phyloP scores from a whole-genome alignment of 2,797 vertebrate species.

The Tympanoctomys barrerae region DNA sequence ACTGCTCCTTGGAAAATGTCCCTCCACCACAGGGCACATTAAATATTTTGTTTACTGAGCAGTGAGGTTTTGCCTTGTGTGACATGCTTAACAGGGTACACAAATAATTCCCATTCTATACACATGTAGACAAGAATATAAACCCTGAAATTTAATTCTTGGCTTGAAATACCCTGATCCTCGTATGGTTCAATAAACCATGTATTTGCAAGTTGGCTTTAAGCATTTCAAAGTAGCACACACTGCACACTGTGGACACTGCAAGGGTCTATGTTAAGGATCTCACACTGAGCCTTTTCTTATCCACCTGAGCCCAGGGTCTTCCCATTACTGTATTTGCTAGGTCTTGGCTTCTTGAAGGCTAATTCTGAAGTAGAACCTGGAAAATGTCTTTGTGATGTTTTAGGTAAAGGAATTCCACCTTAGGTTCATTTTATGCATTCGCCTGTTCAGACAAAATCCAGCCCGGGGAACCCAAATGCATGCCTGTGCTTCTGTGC shows the following conservation, averaged over 20 bases:
- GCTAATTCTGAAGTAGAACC: neutral
- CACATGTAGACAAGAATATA: fast-evolving
- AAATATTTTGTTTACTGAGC: fast-evolving
- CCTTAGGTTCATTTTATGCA: neutral
- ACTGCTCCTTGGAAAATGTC: no score
- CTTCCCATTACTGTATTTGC: no score
- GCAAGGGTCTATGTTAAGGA: neutral
- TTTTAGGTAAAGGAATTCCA: no score
- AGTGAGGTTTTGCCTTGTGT: neutral
- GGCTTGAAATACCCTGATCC: neutral
- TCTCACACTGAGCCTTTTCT: neutral
- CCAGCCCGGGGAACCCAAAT: neutral
- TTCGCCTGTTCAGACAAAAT: neutral
- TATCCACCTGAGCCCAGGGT: no score
- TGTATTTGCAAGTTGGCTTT: neutral
- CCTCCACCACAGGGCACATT: fast-evolving
- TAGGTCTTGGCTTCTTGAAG: no score
- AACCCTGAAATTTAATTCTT: neutral
- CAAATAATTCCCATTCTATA: neutral
- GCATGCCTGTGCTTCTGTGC: neutral
- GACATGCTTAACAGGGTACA: no score
- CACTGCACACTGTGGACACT: neutral
- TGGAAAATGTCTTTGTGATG: neutral
- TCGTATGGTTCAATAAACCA: neutral
- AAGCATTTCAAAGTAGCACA: neutral